Base-by-base conservation (phyloP, 2,797 vertebrate species). In the Micromesistius poutassou region DNA sequence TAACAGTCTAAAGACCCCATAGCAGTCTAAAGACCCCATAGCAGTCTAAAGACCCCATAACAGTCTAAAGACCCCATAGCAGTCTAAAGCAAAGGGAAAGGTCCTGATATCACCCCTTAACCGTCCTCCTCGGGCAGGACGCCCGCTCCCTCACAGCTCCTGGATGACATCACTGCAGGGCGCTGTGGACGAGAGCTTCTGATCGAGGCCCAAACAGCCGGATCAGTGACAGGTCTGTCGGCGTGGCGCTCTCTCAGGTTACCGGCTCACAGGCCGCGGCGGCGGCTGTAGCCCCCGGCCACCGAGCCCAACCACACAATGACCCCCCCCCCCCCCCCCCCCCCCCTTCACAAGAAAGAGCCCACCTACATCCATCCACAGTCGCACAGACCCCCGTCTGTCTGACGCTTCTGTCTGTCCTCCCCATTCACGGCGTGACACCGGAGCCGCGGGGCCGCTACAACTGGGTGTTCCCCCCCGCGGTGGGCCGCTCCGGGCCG, bases 341-440 rank as follows among this genome's bases (percentile, higher is more conserved):
- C 40, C 42, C 14, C 50, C 28, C 66, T 30, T 71, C 68, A 71
- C 68, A 30, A 71, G 5, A 71, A 71, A 71, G 30, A 71, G 25
- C 68, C 30, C 68, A 30, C 68, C 68, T 71, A 12, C 68, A 71
- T 71, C 68, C 30, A 71, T 71, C 68, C 68, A 16, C 68, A 71
- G 13, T 22, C 30, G 13, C 68, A 30, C 68, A 71, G 16, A 71
- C 22, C 50, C 6, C 22, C 50, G 50, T 62, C 50, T n/a, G 50
- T 62, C 22, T 62, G 50, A 22, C n/a, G 22, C 19, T 22, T 62
- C 50, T n/a, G 30, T 71, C 16, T 71, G 25, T 71, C 25, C 14
- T 30, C 68, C 30, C 30, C 68, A 12, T 71, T 71, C 28, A 12
- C 28, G 14, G 30, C 30, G 68, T 30, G 68, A 71, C 68, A 71